These are phyloP conservation scores for Urophycis tenuis DNA, from an alignment of 2,797 vertebrate species.

Conservation along the genomic window DNA sequence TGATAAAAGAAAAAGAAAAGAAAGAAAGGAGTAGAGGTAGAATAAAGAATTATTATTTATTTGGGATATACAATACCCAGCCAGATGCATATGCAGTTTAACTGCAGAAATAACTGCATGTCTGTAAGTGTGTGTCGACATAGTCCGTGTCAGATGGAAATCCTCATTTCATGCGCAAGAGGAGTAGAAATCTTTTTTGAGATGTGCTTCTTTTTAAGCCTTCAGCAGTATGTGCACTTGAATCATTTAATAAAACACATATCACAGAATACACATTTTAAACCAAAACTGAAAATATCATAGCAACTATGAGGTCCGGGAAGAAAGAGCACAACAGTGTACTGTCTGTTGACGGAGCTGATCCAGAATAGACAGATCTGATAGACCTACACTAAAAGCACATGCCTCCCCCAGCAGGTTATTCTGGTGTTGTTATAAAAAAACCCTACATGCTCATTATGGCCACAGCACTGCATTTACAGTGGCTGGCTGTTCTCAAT, in stretches of 20 bases:
- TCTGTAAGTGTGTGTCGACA: no score
- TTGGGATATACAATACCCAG: no score
- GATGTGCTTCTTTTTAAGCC: not conserved
- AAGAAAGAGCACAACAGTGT: not conserved
- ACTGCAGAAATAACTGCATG: no score
- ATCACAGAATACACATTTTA: not conserved
- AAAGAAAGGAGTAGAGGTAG: no score
- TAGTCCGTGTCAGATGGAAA: no score
- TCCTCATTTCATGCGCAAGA: no score
- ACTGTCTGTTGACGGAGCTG: constrained; percentile 49
- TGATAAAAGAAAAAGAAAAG: no score
- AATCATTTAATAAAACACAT: not conserved
- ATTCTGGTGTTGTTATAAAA: constrained; percentile 75
- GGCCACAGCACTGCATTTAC: constrained; percentile 61
- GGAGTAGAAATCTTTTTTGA: constrained; percentile 16
- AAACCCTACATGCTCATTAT: constrained; percentile 71
- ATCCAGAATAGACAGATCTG: constrained; percentile 35
- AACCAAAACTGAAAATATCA: not conserved
- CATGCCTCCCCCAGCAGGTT: constrained; percentile 53
- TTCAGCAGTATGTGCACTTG: not conserved
- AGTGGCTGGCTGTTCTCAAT: constrained; percentile 56
- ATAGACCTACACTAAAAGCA: constrained; percentile 39
- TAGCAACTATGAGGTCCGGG: not conserved
- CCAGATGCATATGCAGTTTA: no score
- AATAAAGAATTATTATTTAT: no score